Base-by-base conservation (phyloP, 2,888 invertebrate species). In the Torymus tubicola region DNA sequence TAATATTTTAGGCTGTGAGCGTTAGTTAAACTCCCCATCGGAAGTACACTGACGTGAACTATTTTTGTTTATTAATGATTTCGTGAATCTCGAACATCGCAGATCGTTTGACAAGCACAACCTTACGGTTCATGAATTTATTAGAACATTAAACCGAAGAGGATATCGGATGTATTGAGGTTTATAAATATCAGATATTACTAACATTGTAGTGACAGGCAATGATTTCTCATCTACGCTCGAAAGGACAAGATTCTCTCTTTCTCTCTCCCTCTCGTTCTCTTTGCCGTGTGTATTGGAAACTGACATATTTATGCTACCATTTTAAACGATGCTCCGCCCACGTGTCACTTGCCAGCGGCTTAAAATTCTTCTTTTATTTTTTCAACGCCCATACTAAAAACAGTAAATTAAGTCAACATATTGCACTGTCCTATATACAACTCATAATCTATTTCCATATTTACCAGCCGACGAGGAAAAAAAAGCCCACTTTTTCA, bases 291-390 rank as follows among this genome's bases (percentile, higher is more conserved):
- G n/a, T 21, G 50, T 57, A 73, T 73, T 78, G 78, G 72, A 68
- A 67, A 61, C 67, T 73, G 78, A 78, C 72, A 55, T 78, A 73
- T 73, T 73, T 73, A 73, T 68, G 67, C 65, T 57, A 60, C 42
- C 16, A 42, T 64, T 58, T 21, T 55, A 50, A 67, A n/a, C 31
- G 63, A 50, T 16, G 57, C 68, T 73, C 67, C 72, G 72, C 72
- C 78, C 21, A 78, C 60, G 55, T 68, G 78, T 68, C 72, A 68
- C 24, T 24, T 76, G 3, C 76, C 75, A 5, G 60, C 16, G 53
- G 75, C 52, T 67, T 69, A 16, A 61, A 53, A 61, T 13, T 61
- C 69, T 61, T 76, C 61, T n/a, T 60, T 50, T 16, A n/a, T 31
- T 14, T 3, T 2, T 24, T 18, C 21, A n/a, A 31, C 12, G 12